phyloP scores from a whole-genome alignment of 2,797 vertebrate genomes.

The Neosilurus hyrtlii region DNA sequence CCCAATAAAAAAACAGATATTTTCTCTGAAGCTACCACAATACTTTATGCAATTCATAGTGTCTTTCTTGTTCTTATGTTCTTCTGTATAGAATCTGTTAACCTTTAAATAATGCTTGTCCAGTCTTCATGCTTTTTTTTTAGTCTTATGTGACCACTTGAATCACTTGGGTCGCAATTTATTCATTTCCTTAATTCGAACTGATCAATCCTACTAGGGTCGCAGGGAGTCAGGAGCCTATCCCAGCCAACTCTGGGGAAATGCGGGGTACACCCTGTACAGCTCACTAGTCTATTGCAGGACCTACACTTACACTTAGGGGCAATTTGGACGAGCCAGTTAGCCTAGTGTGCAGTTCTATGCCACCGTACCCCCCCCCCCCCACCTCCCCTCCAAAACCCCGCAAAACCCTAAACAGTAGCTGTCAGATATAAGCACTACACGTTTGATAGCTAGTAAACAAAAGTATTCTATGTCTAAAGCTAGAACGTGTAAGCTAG shows the following conservation, averaged over 20 bases:
- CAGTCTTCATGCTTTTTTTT: slow-evolving; percentile 33
- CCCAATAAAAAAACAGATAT: slow-evolving; percentile 40
- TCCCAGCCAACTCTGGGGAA: too few relatives aligned
- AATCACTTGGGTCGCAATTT: not conserved
- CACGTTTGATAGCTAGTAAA: not conserved
- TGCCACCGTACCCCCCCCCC: too few relatives aligned
- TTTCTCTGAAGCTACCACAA: slow-evolving; percentile 1
- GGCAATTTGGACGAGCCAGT: too few relatives aligned
- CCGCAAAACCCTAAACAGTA: not conserved
- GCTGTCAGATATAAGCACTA: not conserved
- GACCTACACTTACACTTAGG: too few relatives aligned
- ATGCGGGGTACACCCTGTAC: too few relatives aligned
- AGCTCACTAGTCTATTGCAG: too few relatives aligned
- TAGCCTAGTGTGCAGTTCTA: too few relatives aligned
- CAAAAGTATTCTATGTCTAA: not conserved
- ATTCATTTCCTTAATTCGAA: too few relatives aligned
- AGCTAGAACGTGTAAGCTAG: not conserved
- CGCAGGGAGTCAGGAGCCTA: too few relatives aligned
- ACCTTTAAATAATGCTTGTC: slow-evolving; percentile 33
- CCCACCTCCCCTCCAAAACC: too few relatives aligned
- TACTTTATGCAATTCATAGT: not conserved
- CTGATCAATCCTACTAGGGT: too few relatives aligned
- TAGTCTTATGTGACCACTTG: not conserved
- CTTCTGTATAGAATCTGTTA: slow-evolving; percentile 1
- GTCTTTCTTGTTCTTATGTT: not conserved